Base-by-base conservation (phyloP, 2,113 vertebrate species). In the Centropristis striata region DNA sequence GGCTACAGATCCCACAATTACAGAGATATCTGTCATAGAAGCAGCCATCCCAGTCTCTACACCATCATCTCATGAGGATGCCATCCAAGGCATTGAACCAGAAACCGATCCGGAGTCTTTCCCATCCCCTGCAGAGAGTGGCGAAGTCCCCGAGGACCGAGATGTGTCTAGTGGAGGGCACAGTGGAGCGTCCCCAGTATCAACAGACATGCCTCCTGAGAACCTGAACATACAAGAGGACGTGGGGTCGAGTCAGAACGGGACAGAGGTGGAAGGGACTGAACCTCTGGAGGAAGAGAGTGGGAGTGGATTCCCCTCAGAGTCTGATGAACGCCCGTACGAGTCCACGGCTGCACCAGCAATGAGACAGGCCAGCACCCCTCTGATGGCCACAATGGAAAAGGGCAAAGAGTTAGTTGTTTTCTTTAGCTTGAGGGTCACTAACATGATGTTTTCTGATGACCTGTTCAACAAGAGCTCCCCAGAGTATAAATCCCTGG, bases 381-480 rank as follows among this genome's bases (percentile, higher is more conserved):
- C 94, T 68, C 84, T 95, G 57, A 89, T 95, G 91, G 92, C 94
- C 9, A 83, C 92, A 0, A 82, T 93, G 18, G 72, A 93, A 79
- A 93, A 86, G 81, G 95, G 91, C 91, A 96, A 93, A 85, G 98
- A 99, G 59, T 90, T 99, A 8, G 96, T 98, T 60, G 97, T 99
- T 49, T 97, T 99, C 93, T 98, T 99, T 95, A 98, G 98, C 84
- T 93, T 99, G 81, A 93, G 96, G 65, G 96, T 99, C 8, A 97
- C 97, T 78, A 98, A 98, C 93, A 94, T 98, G 95, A 95, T 95
- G 87, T 98, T 99, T 93, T 97, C 97, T 3, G 92, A 96, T 2
- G 94, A 96, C 91, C 95, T 99, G 80, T 98, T 97, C 96, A 97
- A 99, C 72, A 97, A 96, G 93, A 98, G 95, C 20, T 99, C 97